Evolutionary conservation across 2,888 invertebrate genomes (phyloP).

Genomic region (Molanna angustata): DNA sequence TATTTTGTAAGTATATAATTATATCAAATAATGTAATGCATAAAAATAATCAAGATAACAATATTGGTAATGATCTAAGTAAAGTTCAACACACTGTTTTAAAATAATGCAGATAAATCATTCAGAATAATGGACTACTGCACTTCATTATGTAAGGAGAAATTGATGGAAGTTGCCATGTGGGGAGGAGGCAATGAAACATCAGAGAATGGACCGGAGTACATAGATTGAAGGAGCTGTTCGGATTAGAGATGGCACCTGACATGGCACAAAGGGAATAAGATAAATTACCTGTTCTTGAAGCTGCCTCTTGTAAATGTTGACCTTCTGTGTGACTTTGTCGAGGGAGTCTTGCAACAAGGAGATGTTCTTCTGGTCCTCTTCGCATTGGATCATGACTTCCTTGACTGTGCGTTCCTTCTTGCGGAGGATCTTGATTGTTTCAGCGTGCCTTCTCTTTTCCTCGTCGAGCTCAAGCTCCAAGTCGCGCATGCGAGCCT

Average conservation of each 20-base stretch:
- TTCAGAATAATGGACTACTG: too few species aligned
- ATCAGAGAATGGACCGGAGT: too few species aligned
- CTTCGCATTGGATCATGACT: slow-evolving; percentile 91
- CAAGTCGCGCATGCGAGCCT: slow-evolving; percentile 90
- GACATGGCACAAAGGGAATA: not conserved
- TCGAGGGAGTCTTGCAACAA: slow-evolving; percentile 89
- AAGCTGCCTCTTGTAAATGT: slow-evolving; percentile 94
- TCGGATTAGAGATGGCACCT: too few species aligned
- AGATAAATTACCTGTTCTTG: slow-evolving; percentile 80
- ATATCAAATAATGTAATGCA: too few species aligned
- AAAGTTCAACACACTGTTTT: too few species aligned
- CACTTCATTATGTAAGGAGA: too few species aligned
- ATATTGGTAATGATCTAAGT: too few species aligned
- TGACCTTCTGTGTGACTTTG: slow-evolving; percentile 82
- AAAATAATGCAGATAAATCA: too few species aligned
- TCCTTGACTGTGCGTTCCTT: slow-evolving; percentile 97
- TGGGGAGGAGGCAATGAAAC: too few species aligned
- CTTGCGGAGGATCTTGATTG: slow-evolving; percentile 96
- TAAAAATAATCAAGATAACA: too few species aligned
- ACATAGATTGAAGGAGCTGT: not conserved
- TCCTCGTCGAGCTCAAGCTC: slow-evolving; percentile 95
- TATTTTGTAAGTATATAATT: too few species aligned
- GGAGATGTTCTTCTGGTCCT: slow-evolving; percentile 93
- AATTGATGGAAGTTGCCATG: too few species aligned
- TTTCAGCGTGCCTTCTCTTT: slow-evolving; percentile 95